Base-by-base conservation (phyloP, 2,797 vertebrate genomes). In the Lithobates pipiens region DNA sequence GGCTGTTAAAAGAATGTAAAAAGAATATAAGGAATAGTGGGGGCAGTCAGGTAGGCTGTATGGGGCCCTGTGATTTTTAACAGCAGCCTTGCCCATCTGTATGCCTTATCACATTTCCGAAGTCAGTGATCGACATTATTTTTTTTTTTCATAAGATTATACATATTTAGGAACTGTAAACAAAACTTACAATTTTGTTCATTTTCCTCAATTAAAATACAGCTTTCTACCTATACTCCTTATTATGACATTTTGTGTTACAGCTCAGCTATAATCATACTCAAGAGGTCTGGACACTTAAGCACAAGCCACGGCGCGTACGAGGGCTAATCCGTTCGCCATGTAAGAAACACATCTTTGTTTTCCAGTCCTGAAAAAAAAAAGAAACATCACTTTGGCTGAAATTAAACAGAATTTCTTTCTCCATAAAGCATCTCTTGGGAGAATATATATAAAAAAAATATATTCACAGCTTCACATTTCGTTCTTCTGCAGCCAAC, bases 341-440 rank as follows among this genome's bases (percentile, higher is more conserved):
- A 63, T 29, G 72, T 44, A 69, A 88, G 75, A 74, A 74, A 65
- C 68, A 67, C 75, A 61, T 72, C 80, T 86, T 70, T 86, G 80
- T 86, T 82, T 78, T 44, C 42, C 85, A 71, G 29, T 15, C 18
- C 25, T 9, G 54, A 65, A 82, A 81, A 81, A 72, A 80, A 39
- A 23, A 54, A 54, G 50, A 54, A 54, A 16, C 50, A 44, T n/a
- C 32, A 15, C 25, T 72, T 81, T 57, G 84, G 78, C 50, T 2
- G n/a, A 82, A 82, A 65, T n/a, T 23, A 76, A 82, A 65, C 73
- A 65, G 81, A 86, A 86, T 86, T 61, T 74, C 80, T 82, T 67
- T 86, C 82, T 86, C 80, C 75, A 86, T 77, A 65, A 82, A 77
- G 36, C n/a, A 25, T 69, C 44, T 72, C 85, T 69, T 39, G 76